Base-by-base conservation (phyloP, 2,113 vertebrate species). In the Corythaeola cristata region DNA sequence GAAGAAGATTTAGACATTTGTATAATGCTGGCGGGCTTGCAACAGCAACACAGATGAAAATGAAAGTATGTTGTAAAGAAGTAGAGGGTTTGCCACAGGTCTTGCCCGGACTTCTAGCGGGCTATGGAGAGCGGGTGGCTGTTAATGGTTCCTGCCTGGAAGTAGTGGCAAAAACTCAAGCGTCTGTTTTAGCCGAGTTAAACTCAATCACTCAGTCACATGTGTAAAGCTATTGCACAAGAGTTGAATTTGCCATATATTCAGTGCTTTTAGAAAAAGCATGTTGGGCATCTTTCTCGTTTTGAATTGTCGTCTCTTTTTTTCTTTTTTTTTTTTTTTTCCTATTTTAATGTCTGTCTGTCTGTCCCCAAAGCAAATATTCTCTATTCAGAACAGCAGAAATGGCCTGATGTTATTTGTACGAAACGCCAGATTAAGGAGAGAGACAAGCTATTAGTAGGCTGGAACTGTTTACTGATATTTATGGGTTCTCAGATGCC, bases 401-500 rank as follows among this genome's bases (percentile, higher is more conserved):
- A 92, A 81, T 33, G 44, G 16, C 83, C 64, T 81, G 39, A 60
- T 90, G n/a, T 33, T 88, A 41, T 74, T 94, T 71, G 52, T 90
- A 72, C 1, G 1, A 92, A 90, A 93, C 75, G 88, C 56, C 88
- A 81, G 37, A 78, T 91, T 90, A 67, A 56, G 88, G 73, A 83
- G 73, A 52, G 56, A 90, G 39, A 71, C 44, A 72, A 90, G 56
- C 80, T 93, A 72, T 94, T 92, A 93, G 79, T 77, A 80, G 76
- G 22, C 85, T 93, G 83, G 83, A 81, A 69, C 83, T 93, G 80
- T 85, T 96, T 92, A 58, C 79, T 94, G 92, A 82, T 97, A 92
- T 95, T 95, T 93, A 92, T 81, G 83, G 74, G 33, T 85, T 93
- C 76, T 95, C 74, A 76, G 84, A 89, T 92, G 80, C 86, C 80